These are phyloP conservation scores for Antennarius striatus DNA, from an alignment of 2,113 vertebrate species.

Conservation along the genomic window DNA sequence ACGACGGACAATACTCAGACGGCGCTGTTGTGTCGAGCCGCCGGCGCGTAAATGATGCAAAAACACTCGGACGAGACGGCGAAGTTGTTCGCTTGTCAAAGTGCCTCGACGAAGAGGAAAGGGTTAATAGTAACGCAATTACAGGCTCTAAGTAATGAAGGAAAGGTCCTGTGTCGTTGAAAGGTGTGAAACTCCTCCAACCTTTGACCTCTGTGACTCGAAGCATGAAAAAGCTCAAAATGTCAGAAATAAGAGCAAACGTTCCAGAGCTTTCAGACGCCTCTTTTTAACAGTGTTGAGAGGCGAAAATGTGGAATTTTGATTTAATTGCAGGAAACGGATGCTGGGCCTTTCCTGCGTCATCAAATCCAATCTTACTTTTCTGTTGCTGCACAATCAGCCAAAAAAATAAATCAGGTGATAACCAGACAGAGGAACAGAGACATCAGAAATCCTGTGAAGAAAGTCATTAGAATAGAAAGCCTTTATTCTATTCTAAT, in stretches of 20 bases:
- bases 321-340: no score
- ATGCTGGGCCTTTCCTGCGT: no score
- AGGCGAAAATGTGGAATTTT: neutral
- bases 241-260: neutral
- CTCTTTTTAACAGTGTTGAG: neutral
- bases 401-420: neutral
- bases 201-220: neutral
- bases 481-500: no score
- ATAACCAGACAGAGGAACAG: neutral
- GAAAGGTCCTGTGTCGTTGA: no score
- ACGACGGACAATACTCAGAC: slow-evolving; percentile 41
- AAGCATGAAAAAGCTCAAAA: neutral
- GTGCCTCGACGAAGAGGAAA: neutral
- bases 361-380: neutral
- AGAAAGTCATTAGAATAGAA: slow-evolving; percentile 65
- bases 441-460: slow-evolving; percentile 35
- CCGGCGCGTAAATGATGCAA: slow-evolving; percentile 45
- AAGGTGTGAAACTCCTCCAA: no score
- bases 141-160: no score
- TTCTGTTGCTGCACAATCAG: neutral
- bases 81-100: slow-evolving; percentile 7
- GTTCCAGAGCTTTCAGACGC: neutral
- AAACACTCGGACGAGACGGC: slow-evolving; percentile 10
- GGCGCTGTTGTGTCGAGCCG: slow-evolving; percentile 30
- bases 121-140: neutral